Conservation (phyloP, 2,888 invertebrate species). For the Megastigmus dorsalis region DNA sequence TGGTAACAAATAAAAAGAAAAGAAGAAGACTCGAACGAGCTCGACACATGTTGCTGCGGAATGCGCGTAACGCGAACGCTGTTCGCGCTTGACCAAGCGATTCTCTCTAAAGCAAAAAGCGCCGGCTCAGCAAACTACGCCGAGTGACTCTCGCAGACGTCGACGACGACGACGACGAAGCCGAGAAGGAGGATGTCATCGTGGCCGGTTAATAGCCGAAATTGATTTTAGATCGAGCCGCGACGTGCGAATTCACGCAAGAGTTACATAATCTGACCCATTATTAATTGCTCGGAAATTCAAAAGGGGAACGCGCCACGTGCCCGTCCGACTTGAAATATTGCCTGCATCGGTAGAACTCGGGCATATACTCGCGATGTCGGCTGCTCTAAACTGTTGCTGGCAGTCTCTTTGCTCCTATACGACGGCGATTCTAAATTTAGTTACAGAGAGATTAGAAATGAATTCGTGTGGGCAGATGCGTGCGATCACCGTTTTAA, state of each 20-base stretch:
- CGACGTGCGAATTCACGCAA: slow-evolving; percentile 13
- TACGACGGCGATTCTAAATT: no score
- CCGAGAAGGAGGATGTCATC: slow-evolving; percentile 30
- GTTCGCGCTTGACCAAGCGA: slow-evolving; percentile 20
- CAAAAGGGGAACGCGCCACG: not conserved
- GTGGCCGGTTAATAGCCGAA: slow-evolving; percentile 12
- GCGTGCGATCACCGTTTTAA: no score
- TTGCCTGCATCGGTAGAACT: no score
- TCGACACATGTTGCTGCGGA: slow-evolving; percentile 8
- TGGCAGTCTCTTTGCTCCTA: no score
- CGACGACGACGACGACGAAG: not conserved
- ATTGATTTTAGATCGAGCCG: slow-evolving; percentile 24
- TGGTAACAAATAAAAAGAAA: not conserved
- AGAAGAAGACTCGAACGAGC: not conserved
- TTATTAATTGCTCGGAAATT: not conserved
- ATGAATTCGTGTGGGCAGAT: no score
- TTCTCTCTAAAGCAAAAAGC: slow-evolving; percentile 17
- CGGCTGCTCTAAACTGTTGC: no score
- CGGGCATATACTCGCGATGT: no score
- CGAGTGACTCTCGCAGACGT: not conserved
- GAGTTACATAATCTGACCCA: slow-evolving; percentile 41
- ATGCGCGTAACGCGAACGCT: slow-evolving; percentile 26
- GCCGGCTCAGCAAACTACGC: slow-evolving; percentile 2
- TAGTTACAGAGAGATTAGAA: no score
- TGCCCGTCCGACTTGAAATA: not conserved